Base-by-base conservation (phyloP, 2,113 vertebrate species). In the Vanacampus margaritifer region DNA sequence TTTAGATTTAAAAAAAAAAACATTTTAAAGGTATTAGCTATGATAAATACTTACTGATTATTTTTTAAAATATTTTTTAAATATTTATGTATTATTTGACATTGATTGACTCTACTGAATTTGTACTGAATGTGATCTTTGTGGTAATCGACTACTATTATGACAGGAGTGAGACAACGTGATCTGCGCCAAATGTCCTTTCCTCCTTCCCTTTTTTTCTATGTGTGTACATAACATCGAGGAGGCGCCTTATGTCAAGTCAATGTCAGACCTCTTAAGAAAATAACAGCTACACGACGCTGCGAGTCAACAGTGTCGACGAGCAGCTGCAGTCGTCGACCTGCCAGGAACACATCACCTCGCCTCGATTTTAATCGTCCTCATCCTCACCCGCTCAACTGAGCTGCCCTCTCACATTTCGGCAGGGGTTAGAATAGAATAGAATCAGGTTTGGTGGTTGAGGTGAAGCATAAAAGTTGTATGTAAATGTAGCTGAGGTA, bases 361-460 rank as follows among this genome's bases (percentile, higher is more conserved):
- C 54, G 8, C 26, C 6, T 19, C 54, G 6, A 17, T 57, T 57
- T 57, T 57, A 57, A 57, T 57, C 51, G 0, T 26, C 24, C 64
- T 64, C 57, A 41, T 57, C 37, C 21, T 53, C 54, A 41, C 36
- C 50, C 24, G 11, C 62, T 50, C 19, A 0, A 35, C 53, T 4
- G 14, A 69, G 66, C 19, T 54, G n/a, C 26, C 50, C 59, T 64
- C 68, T 64, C 53, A 57, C 65, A 39, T 83, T 46, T 62, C 64
- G 46, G 32, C 65, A 43, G 39, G 54, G 64, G 56, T 43, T 50
- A 46, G 23, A 39, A 32, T 32, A 32, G 59, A 75, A 45, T 61
- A 48, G 68, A 68, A 54, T 54, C 51, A 54, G 24, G n/a, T 54
- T 12, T 3, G n/a, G 51, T 14, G 23, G 51, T 54, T 13, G 11